Percentiles rank a stretch among this genome's conserved stretches.
Evolutionary conservation across 2,797 vertebrate genomes (phyloP).

Genomic region (Spondyliosoma cantharus): DNA sequence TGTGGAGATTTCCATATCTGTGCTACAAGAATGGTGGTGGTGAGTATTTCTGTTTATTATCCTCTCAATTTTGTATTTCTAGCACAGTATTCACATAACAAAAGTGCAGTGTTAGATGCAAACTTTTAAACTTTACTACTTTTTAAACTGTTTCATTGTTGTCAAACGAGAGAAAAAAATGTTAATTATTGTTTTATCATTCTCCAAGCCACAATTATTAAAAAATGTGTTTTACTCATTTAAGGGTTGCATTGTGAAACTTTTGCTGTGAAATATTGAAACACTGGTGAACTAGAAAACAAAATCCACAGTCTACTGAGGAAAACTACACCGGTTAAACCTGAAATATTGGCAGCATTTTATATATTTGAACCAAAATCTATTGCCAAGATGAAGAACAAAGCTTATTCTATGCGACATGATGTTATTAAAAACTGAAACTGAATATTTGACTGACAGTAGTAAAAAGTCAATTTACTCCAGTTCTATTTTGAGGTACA

Average conservation of each 20-base stretch:
- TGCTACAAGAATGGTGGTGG: conserved; percentile 82
- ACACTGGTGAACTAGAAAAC: neutral
- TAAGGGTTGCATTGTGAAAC: neutral
- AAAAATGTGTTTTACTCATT: neutral
- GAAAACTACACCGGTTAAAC: too few relatives aligned
- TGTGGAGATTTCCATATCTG: conserved; percentile 83
- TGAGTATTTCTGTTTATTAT: conserved; percentile 54
- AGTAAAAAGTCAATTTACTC: neutral
- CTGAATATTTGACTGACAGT: too few relatives aligned
- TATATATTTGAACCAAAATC: neutral
- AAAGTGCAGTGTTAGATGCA: neutral
- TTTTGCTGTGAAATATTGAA: neutral
- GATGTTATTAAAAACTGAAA: too few relatives aligned
- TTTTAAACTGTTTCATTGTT: neutral
- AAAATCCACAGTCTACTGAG: too few relatives aligned
- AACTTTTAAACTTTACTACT: neutral
- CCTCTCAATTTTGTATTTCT: neutral
- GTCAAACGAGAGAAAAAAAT: neutral
- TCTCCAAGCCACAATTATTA: neutral
- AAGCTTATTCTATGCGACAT: too few relatives aligned
- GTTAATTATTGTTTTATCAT: neutral
- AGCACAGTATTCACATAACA: neutral
- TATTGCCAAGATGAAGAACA: too few relatives aligned
- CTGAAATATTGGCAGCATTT: neutral
- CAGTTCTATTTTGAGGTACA: too few relatives aligned